A percentile compares a stretch with the other conserved stretches of the same genome.
These are phyloP conservation scores for Ichneumoninae sp. DNA, from an alignment of 2,888 invertebrate genomes.

Conservation along the genomic window DNA sequence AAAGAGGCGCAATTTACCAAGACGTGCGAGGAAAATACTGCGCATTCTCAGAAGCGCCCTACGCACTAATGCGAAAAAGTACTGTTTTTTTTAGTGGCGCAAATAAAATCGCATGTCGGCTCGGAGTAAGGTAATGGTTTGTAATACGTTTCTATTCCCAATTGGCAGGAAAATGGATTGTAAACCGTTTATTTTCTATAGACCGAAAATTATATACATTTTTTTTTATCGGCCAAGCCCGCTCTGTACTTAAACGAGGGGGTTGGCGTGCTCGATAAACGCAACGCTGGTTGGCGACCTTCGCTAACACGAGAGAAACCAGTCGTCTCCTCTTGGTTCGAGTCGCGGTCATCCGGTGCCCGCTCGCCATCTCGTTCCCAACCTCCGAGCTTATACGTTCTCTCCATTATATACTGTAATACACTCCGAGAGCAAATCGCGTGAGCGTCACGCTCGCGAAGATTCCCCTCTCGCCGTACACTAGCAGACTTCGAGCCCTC, in stretches of 20 bases:
- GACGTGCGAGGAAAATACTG: no score
- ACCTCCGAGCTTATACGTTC: slow-evolving; percentile 6
- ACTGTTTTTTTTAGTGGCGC: no score
- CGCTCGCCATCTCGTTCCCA: slow-evolving; percentile 33
- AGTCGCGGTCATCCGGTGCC: slow-evolving; percentile 57
- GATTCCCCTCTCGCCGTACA: slow-evolving; percentile 42
- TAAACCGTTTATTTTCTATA: background rate
- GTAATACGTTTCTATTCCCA: background rate
- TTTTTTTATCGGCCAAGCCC: background rate
- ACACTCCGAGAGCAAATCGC: slow-evolving; percentile 36
- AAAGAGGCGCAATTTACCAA: no score
- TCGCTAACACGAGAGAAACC: slow-evolving; percentile 60
- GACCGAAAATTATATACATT: background rate
- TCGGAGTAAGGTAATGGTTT: no score
- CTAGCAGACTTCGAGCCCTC: slow-evolving; percentile 2
- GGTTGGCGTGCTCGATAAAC: slow-evolving; percentile 54
- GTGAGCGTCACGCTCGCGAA: slow-evolving; percentile 60
- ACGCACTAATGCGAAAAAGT: no score
- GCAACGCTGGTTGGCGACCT: slow-evolving; percentile 60
- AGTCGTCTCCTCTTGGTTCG: slow-evolving; percentile 57
- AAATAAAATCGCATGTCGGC: no score
- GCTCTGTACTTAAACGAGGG: slow-evolving; percentile 8
- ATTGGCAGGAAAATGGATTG: background rate
- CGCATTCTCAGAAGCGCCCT: no score
- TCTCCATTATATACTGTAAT: slow-evolving; percentile 24